phyloP scores from a whole-genome alignment of 2,113 vertebrate species.

The Brachirus orientalis region DNA sequence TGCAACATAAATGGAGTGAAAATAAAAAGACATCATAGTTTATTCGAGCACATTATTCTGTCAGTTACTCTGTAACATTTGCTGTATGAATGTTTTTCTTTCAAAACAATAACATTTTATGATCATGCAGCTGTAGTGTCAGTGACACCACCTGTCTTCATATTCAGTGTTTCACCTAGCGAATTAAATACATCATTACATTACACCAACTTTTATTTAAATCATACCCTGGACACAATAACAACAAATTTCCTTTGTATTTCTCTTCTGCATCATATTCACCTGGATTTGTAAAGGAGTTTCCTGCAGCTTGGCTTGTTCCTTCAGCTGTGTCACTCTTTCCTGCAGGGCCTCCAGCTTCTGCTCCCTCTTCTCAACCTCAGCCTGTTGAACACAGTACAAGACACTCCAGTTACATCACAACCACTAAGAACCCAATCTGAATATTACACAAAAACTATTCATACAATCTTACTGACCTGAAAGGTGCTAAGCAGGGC shows the following conservation, averaged over 20 bases:
- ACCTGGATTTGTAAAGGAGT: constrained; percentile 93
- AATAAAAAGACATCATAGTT: no score
- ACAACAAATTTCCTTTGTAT: not conserved
- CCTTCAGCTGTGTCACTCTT: constrained; percentile 88
- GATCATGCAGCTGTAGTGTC: no score
- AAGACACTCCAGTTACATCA: constrained; percentile 23
- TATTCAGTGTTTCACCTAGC: no score
- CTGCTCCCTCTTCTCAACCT: constrained; percentile 87
- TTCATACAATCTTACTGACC: constrained; percentile 73
- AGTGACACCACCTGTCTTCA: no score
- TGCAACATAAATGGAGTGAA: no score
- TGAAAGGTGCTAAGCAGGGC: constrained; percentile 86
- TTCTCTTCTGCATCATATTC: constrained; percentile 12
- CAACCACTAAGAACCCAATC: not conserved
- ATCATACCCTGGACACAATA: not conserved
- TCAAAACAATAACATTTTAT: no score
- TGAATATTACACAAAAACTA: constrained; percentile 12
- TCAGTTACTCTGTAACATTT: no score
- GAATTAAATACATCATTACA: not conserved
- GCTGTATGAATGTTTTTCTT: no score
- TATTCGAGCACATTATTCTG: no score
- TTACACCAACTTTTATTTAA: not conserved
- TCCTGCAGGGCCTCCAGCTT: constrained; percentile 85
- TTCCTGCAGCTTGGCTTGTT: constrained; percentile 84
- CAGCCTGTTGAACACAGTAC: constrained; percentile 81